phyloP scores from a whole-genome alignment of 2,888 invertebrate genomes.

The Cryptus armator region DNA sequence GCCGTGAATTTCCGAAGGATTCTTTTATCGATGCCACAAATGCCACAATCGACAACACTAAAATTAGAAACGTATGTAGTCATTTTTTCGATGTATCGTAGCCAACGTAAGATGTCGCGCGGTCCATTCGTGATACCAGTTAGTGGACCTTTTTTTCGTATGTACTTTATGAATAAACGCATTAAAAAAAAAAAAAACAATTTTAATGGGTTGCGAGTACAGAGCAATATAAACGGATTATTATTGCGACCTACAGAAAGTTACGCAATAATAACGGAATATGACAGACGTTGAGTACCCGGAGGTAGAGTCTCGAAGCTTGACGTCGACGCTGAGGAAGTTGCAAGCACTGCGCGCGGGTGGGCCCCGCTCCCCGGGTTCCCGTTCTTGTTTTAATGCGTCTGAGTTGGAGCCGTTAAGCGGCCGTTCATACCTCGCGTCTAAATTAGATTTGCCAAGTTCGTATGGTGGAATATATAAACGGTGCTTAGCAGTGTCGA shows the following conservation, averaged over 20 bases:
- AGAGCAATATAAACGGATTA: conserved; percentile 43
- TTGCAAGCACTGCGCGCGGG: conserved; percentile 49
- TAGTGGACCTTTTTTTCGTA: no score
- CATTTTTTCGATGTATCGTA: no score
- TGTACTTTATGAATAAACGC: not conserved
- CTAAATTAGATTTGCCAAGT: conserved; percentile 67
- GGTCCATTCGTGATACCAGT: no score
- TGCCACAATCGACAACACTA: no score
- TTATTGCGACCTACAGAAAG: conserved; percentile 67
- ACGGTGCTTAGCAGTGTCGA: conserved; percentile 14
- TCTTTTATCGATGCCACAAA: no score
- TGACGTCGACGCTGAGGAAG: conserved; percentile 35
- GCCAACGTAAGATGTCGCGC: no score
- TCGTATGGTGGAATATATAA: conserved; percentile 33
- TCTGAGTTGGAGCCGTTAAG: conserved; percentile 71
- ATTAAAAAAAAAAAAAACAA: conserved; percentile 17
- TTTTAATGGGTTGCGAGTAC: conserved; percentile 6
- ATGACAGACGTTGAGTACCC: conserved; percentile 64
- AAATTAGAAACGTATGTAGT: no score
- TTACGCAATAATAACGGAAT: conserved; percentile 67
- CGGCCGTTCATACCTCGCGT: conserved; percentile 65
- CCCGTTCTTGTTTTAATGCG: conserved; percentile 69
- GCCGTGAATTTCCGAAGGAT: no score
- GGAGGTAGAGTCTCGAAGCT: conserved; percentile 3
- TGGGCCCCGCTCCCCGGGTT: conserved; percentile 12